Base-by-base conservation (phyloP, 2,113 vertebrate species). In the Coryphaenoides rupestris region DNA sequence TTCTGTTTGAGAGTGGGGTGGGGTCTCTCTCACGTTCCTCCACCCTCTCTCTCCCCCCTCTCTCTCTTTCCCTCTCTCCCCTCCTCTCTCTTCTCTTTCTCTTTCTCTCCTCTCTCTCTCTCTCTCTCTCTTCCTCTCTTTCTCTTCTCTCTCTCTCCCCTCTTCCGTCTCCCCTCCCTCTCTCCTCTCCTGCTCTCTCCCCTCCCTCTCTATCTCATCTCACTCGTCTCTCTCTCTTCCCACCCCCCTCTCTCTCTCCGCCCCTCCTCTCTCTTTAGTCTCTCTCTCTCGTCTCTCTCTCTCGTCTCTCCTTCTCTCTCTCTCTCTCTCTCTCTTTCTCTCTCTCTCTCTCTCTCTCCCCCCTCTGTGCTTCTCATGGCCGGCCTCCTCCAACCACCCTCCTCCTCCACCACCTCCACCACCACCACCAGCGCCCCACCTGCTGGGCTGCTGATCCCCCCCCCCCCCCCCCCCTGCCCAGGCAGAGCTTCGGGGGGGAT, bases 311-410 rank as follows among this genome's bases (percentile, higher is more conserved):
- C 93, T n/a, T n/a, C n/a, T n/a, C n/a, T n/a, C n/a, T n/a, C n/a
- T n/a, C n/a, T n/a, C n/a, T 94, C 95, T 94, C 95, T 95, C 94
- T 96, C 93, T 89, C 90, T 91, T 93, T 94, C 93, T n/a, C n/a
- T n/a, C n/a, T n/a, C n/a, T n/a, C 93, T 95, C 95, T 92, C 93
- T 91, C 92, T 89, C 89, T 90, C 83, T 89, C 87, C 85, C 94
- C 93, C 92, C 33, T 9, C 33, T 9, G 33, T 40, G 33, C 2
- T 40, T 40, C 33, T 93, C 92, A 93, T 91, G 91, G 88, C 90
- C 92, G 91, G 89, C 90, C 76, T 92, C 89, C n/a, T 90, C 21
- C 54, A 5, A 12, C n/a, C n/a, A 19, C 54, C 53, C 21, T 55
- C 54, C 55, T 33, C 28, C 28, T 33, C 93, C 88, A 87, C 92